Base-by-base conservation (phyloP, 2,113 vertebrate genomes). In the Philantomba maxwellii region DNA sequence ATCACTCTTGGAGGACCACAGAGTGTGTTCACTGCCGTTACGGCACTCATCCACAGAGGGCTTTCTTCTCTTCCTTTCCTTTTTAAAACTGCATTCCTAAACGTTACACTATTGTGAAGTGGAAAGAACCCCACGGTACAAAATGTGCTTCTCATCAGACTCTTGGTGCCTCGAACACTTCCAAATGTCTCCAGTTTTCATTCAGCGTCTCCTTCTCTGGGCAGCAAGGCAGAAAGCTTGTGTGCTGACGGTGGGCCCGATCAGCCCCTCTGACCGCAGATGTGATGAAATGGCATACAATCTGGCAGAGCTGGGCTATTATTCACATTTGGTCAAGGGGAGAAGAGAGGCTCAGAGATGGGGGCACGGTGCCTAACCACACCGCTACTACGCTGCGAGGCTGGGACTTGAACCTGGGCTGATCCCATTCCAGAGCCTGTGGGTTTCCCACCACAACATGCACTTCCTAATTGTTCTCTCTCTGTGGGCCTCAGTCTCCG, bases 81-180 rank as follows among this genome's bases (percentile, higher is more conserved):
- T 94, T 82, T 91, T 36, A 0, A 77, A 90, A 58, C 33, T n/a
- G 5, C 53, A 86, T 77, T 92, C 66, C 77, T 81, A 86, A 90
- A 58, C 28, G 43, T 86, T 88, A 58, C 19, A 60, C 64, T 90
- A 4, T 51, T 82, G n/a, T 66, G 47, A 95, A 93, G 58, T 53
- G 64, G 87, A 89, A 93, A 89, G 94, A 93, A 62, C 28, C 43
- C 26, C 17, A 87, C 3, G 43, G 53, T 26, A 92, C 77, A 57
- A 83, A 97, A 95, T 70, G 43, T 95, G 92, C 96, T 97, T 97
- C 77, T 96, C 88, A 75, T 92, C 60, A 43, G 73, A 55, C 45
- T 43, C 81, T 85, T 39, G 1, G 51, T 49, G 80, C 66, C 47
- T 33, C 85, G 45, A 43, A 80, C 23, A 92, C 62, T 75, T 92